Percentiles rank a stretch among this genome's conserved stretches.
These are phyloP conservation scores for Pteria penguin DNA, from an alignment of 2,888 invertebrate species.

Conservation along the genomic window DNA sequence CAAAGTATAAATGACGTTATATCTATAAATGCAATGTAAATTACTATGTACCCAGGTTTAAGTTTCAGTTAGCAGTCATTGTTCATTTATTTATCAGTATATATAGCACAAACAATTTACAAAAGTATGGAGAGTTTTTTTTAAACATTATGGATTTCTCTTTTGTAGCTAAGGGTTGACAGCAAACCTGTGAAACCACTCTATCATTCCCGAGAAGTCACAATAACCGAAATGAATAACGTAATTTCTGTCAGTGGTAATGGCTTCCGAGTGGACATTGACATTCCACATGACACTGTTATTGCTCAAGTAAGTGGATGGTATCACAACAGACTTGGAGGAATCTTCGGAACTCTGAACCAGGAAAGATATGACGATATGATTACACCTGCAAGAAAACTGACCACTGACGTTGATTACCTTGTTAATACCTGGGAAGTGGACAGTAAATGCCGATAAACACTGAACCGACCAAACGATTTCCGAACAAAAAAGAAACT, in stretches of 20 bases:
- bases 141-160: background rate
- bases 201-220: background rate
- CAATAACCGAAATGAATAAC: background rate
- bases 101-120: too few relatives aligned
- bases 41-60: too few relatives aligned
- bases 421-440: background rate
- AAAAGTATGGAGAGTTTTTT: too few relatives aligned
- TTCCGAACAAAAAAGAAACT: too few relatives aligned
- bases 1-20: too few relatives aligned
- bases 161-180: conserved; percentile 82
- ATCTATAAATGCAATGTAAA: too few relatives aligned
- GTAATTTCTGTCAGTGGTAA: conserved; percentile 63
- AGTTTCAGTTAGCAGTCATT: too few relatives aligned
- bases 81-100: too few relatives aligned
- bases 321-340: conserved; percentile 93
- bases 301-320: conserved; percentile 86
- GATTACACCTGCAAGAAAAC: conserved; percentile 30
- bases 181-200: conserved; percentile 85
- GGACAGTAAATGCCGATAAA: background rate
- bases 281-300: conserved; percentile 81
- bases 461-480: background rate
- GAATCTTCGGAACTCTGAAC: conserved; percentile 93
- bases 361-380: conserved; percentile 91
- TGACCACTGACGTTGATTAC: conserved; percentile 10
- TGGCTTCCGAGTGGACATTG: conserved; percentile 81